Conservation (phyloP, 2,797 vertebrate genomes). For the Diplodus puntazzo region DNA sequence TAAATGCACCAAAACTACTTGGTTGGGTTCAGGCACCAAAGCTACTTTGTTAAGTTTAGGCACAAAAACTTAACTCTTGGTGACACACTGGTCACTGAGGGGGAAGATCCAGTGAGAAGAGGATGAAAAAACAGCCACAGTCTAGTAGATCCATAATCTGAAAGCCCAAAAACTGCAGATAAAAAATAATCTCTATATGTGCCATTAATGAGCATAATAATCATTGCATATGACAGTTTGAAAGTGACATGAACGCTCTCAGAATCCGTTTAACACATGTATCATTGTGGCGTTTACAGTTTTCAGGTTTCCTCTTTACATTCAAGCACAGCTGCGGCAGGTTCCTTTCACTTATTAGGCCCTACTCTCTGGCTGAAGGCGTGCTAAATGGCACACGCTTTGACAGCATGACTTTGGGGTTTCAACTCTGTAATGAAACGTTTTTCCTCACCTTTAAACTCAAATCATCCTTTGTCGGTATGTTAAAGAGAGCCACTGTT, state of each 20-base stretch:
- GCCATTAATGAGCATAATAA: not conserved
- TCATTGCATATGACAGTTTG: not conserved
- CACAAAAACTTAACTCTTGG: too few relatives aligned
- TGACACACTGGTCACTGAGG: too few relatives aligned
- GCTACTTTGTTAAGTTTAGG: too few relatives aligned
- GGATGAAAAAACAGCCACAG: too few relatives aligned
- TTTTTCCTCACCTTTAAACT: constrained; percentile 19
- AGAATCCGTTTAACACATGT: too few relatives aligned
- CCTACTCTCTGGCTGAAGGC: constrained; percentile 4
- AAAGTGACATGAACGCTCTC: not conserved
- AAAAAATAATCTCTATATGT: not conserved
- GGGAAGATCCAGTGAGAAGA: too few relatives aligned
- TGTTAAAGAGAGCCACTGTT: constrained; percentile 29
- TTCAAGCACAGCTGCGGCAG: not conserved
- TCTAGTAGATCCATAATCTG: not conserved
- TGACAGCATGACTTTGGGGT: constrained; percentile 32
- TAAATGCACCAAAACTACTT: too few relatives aligned
- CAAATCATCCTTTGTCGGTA: constrained; percentile 29
- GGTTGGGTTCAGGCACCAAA: too few relatives aligned
- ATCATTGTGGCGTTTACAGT: not conserved
- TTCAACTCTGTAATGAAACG: constrained; percentile 28
- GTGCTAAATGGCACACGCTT: constrained; percentile 28
- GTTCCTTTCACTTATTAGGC: constrained; percentile 32
- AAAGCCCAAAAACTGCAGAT: not conserved
- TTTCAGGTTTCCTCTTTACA: constrained; percentile 1